These are phyloP conservation scores for Notamacropus eugenii DNA, from an alignment of 2,797 vertebrate genomes.

Conservation along the genomic window DNA sequence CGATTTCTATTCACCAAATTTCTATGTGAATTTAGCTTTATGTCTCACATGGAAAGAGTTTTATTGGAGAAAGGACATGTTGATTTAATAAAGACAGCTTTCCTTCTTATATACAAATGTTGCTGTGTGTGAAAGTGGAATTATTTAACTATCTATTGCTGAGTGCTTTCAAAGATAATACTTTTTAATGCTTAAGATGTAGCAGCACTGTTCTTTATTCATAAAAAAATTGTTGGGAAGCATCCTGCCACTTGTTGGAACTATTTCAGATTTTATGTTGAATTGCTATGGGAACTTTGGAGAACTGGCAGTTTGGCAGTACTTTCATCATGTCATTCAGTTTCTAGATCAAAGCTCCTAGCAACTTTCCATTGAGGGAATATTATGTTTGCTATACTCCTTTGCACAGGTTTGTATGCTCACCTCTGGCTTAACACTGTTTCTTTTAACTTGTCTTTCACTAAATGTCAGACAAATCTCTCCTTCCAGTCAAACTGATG, in stretches of 20 bases:
- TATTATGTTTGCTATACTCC: neutral
- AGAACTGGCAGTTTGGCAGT: neutral
- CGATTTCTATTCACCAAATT: neutral
- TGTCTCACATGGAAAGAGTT: neutral
- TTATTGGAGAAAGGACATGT: neutral
- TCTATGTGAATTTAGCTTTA: neutral
- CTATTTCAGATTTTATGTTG: neutral
- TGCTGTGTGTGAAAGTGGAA: neutral
- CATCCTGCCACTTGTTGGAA: neutral
- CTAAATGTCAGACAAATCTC: neutral
- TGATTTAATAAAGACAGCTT: neutral
- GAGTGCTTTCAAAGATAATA: neutral
- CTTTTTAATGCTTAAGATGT: neutral
- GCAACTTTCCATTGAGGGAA: neutral
- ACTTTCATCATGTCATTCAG: neutral
- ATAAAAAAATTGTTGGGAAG: neutral
- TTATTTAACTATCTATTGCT: neutral
- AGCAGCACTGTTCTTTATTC: neutral
- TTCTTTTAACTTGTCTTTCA: neutral
- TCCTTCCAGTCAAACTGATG: neutral
- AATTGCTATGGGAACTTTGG: neutral
- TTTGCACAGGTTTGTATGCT: neutral
- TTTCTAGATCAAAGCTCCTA: neutral
- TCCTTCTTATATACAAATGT: neutral
- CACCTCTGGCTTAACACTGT: neutral